phyloP scores from a whole-genome alignment of 2,888 invertebrate species.

The Agrotis puta region DNA sequence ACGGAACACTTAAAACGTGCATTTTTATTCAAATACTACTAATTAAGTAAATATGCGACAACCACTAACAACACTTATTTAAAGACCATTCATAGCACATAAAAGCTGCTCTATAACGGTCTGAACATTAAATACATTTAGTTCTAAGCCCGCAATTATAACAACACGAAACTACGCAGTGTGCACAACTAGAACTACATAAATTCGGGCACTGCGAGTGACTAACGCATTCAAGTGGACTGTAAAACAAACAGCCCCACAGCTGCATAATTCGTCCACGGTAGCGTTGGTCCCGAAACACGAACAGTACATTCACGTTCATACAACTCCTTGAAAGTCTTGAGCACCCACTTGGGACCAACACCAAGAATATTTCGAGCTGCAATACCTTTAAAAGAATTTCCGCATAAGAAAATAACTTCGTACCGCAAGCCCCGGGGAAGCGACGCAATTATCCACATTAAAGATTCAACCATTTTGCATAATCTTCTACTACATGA shows the following conservation, averaged over 20 bases:
- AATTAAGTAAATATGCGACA: not conserved
- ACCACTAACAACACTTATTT: not conserved
- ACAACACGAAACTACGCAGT: conserved; percentile 38
- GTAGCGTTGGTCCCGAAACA: conserved; percentile 35
- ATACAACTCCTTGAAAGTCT: conserved; percentile 29
- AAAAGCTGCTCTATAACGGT: conserved; percentile 12
- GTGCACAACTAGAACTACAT: conserved; percentile 48
- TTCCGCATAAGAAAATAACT: conserved; percentile 52
- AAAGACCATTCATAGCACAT: conserved; percentile 23
- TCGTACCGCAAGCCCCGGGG: conserved; percentile 35
- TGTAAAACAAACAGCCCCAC: conserved; percentile 43
- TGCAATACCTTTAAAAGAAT: conserved; percentile 48
- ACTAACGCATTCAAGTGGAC: conserved; percentile 49
- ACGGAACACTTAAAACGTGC: too few species aligned
- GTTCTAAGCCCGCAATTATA: conserved; percentile 50
- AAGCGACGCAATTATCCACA: conserved; percentile 57
- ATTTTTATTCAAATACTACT: not conserved
- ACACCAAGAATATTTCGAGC: conserved; percentile 35
- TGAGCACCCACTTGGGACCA: conserved; percentile 38
- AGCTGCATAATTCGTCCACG: conserved; percentile 38
- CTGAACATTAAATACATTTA: conserved; percentile 40
- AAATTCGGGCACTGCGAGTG: conserved; percentile 43
- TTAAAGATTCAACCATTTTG: conserved; percentile 62
- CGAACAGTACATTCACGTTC: conserved; percentile 6
- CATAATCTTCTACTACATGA: conserved; percentile 61